A percentile compares a stretch with the other conserved stretches of the same genome.
Conservation (phyloP, 2,113 vertebrate species). For the Acinonyx jubatus region DNA sequence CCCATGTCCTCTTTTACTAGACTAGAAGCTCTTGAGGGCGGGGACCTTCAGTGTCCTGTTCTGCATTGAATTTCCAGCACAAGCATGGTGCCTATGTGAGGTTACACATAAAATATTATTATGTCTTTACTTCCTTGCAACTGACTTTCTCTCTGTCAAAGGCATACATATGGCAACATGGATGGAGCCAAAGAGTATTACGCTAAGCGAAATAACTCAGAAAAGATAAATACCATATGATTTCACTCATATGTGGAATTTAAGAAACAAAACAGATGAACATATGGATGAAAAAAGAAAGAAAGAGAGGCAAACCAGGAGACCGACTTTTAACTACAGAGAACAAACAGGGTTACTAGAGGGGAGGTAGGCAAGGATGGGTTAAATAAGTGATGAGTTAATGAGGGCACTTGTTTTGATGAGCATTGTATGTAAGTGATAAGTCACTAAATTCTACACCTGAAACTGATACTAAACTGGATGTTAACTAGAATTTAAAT, state of each 20-base stretch:
- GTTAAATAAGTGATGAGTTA: neutral
- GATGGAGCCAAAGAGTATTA: neutral
- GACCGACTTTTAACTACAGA: neutral
- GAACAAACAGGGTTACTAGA: neutral
- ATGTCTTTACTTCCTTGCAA: neutral
- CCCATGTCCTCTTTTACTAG: neutral
- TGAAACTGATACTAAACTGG: neutral
- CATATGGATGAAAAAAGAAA: neutral
- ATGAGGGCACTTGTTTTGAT: neutral
- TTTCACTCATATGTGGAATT: neutral
- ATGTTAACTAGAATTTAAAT: neutral
- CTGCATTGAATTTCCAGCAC: neutral
- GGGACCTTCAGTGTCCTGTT: neutral
- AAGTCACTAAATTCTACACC: neutral
- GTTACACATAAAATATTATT: neutral
- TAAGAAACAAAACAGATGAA: neutral
- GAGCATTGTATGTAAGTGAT: neutral
- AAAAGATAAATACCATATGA: neutral
- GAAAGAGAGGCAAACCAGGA: neutral
- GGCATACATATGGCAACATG: neutral
- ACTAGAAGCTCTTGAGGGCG: neutral
- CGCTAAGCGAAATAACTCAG: neutral
- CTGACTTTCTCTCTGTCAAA: neutral
- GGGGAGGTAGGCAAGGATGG: neutral
- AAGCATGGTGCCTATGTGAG: neutral